Percentiles rank a stretch among this genome's conserved stretches.
Conservation (phyloP, 64 coral and sea anemone genomes). For the Stichodactyla helianthus region DNA sequence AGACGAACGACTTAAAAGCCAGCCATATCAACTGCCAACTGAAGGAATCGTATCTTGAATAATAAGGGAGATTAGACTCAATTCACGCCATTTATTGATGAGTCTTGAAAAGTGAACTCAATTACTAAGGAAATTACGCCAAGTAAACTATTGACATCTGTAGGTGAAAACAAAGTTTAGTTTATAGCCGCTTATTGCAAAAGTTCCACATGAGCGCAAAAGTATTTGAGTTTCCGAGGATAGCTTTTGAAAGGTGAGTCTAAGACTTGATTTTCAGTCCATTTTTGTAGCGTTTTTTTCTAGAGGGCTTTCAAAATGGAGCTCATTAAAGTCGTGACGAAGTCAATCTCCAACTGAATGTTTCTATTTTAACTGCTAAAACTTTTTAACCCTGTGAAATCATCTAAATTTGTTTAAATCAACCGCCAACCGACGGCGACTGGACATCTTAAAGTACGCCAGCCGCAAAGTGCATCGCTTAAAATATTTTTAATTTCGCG, state of each 20-base stretch:
- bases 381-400: too few relatives aligned
- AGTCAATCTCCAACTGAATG: background rate
- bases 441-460: too few relatives aligned
- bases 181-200: background rate
- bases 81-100: background rate
- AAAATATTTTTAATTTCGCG: too few relatives aligned
- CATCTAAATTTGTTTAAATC: too few relatives aligned
- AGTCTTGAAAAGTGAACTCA: background rate
- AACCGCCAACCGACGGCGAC: too few relatives aligned
- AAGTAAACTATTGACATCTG: background rate
- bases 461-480: too few relatives aligned
- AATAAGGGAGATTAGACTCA: background rate
- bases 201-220: background rate
- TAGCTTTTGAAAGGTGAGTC: background rate
- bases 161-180: background rate
- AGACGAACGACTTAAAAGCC: background rate
- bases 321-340: background rate
- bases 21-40: background rate
- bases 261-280: background rate
- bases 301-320: background rate
- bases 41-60: background rate
- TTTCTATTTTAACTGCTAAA: background rate
- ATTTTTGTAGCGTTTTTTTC: background rate
- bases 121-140: background rate
- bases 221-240: background rate